Evolutionary conservation across 1,140 invertebrate genomes (phyloP), one percentile per base, ranked within the genome.

Genomic region (Magallana ariakensis): DNA sequence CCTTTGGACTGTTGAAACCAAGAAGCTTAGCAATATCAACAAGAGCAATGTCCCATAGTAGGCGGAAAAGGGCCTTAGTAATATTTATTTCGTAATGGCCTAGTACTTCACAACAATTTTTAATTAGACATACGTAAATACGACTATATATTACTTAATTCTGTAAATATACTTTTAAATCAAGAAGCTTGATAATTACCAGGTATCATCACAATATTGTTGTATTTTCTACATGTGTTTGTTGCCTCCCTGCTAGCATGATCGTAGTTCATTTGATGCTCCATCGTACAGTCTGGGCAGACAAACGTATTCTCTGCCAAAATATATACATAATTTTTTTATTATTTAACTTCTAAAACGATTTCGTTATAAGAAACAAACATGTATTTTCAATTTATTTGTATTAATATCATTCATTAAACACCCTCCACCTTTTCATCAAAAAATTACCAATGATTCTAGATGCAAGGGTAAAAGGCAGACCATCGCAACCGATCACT

Each of bases 81-180:
- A 83, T 83, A 11, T 87, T 87, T 58, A 87, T 87, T 75, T 87
- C 80, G 54, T 87, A 87, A 56, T 83, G 80, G 9, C 86, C 80
- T 11, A 87, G 86, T 54, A 80, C 86, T 62, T 10, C 15, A 85
- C 22, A 57, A 62, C 10, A 70, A 54, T 46, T n/a, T 7, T 54
- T 82, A 55, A 80, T 46, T 57, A 10, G 58, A 15, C 22, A 83
- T 53, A 54, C 7, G 54, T 53, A 55, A 62, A 53, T 33, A 84
- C 1, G 10, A 57, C 6, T 84, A 13, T 60, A 22, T n/a, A 11
- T 62, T 62, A 62, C 58, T 62, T 62, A 62, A 62, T n/a, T n/a
- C n/a, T n/a, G n/a, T 22, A 33, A 22, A 70, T 70, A 70, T 70
- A 70, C 19, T n/a, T 22, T 22, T 70, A 70, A 70, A 8, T 70